A percentile compares a stretch with the other conserved stretches of the same genome.
Evolutionary conservation across 2,888 invertebrate species (phyloP).

Genomic region (Scotopteryx bipunctaria): DNA sequence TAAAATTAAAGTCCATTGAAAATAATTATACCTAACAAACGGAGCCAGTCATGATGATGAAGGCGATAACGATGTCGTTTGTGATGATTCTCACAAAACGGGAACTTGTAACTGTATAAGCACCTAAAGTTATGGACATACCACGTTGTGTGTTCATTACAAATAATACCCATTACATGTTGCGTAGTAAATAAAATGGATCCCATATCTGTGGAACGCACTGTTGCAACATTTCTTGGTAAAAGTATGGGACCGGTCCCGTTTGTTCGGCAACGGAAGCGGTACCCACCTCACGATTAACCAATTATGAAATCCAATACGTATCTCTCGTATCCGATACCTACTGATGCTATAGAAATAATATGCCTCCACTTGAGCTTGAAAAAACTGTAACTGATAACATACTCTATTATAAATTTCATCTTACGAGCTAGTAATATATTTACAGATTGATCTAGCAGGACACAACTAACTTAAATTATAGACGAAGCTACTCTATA

Average conservation of each 20-base stretch:
- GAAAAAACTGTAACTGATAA: not conserved
- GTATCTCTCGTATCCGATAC: conserved; percentile 7
- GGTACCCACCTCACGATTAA: conserved; percentile 4
- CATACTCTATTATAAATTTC: too few species aligned
- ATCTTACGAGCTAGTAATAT: too few species aligned
- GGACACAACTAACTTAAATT: too few species aligned
- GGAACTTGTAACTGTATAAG: not conserved
- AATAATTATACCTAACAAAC: too few species aligned
- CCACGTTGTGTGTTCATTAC: conserved; percentile 11
- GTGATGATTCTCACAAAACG: not conserved
- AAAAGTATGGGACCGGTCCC: conserved; percentile 18
- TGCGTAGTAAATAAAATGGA: conserved; percentile 18
- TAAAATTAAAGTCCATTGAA: too few species aligned
- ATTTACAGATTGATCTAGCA: too few species aligned
- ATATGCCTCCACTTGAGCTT: not conserved
- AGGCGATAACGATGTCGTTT: too few species aligned
- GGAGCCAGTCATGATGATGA: too few species aligned
- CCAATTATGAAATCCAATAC: conserved; percentile 14
- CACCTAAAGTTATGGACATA: not conserved
- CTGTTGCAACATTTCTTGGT: conserved; percentile 23
- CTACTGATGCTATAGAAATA: not conserved
- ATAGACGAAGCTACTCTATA: too few species aligned
- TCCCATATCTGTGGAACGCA: conserved; percentile 19
- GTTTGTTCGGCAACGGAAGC: conserved; percentile 15
- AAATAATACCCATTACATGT: conserved; percentile 18